Base-by-base conservation (phyloP, 2,888 invertebrate species). In the Margaritifera margaritifera region DNA sequence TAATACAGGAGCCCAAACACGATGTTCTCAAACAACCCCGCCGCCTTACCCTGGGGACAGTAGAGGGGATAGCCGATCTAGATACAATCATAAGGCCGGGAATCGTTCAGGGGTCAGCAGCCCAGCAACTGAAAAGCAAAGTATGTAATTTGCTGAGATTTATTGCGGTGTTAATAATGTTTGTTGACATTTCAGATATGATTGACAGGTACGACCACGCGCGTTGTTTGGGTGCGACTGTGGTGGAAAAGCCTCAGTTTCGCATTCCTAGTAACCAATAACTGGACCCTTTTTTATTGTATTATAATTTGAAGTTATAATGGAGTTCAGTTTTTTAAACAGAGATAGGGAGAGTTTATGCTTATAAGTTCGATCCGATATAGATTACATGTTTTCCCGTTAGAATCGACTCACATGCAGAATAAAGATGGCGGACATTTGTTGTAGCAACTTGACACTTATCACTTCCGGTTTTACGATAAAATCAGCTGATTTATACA, bases 61-160 rank as follows among this genome's bases (percentile, higher is more conserved):
- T 87, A 20, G 87, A 87, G 64, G 87, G 86, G 4, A 84, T 87
- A 27, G 81, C 80, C 1, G 84, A 82, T 27, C 71, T 77, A 18
- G 81, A 82, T 19, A 69, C 74, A 5, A 79, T 83, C 22, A 77
- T 77, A 51, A 72, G 83, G n/a, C 81, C 83, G 6, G 79, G 79
- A 31, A 57, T 77, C n/a, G 63, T 71, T 11, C 78, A 77, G 22
- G 79, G 81, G 15, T 76, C 71, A 55, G 75, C 77, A 4, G 76
- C 79, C 22, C 74, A 81, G 42, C 74, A 82, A 24, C 68, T 84
- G 22, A 86, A 82, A 74, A 82, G 77, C 74, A 86, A 86, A 81
- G 86, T 86, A 72, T 65, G 71, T 63, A 31, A 62, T 62, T 64
- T 24, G 22, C 52, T 59, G 22, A 8, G 24, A 27, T 42, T 68